Percentiles rank a stretch among this genome's conserved stretches.
These are phyloP conservation scores for Metridium senile DNA, from an alignment of 92 coral and sea anemone species.

Conservation along the genomic window DNA sequence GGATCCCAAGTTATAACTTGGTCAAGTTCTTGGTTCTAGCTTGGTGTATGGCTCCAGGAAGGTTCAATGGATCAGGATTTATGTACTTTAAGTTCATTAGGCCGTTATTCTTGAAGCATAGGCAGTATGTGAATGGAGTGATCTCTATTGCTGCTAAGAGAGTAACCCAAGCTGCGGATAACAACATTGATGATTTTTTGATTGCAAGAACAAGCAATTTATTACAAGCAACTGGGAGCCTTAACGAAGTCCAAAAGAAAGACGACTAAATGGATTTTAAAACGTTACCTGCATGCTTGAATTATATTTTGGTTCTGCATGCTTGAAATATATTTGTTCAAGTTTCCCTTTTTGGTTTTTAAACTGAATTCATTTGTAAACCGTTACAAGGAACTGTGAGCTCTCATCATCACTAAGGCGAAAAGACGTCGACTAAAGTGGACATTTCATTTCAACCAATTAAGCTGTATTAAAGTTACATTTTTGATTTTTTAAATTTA, in stretches of 20 bases:
- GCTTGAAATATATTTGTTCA: too few species aligned
- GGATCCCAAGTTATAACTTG: constrained; percentile 88
- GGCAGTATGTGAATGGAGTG: constrained; percentile 71
- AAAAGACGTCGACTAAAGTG: too few species aligned
- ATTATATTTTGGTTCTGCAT: too few species aligned
- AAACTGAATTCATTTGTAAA: too few species aligned
- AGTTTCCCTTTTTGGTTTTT: too few species aligned
- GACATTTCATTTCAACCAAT: too few species aligned
- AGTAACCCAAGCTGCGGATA: constrained; percentile 70
- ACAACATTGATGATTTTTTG: constrained; percentile 59
- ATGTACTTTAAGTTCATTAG: constrained; percentile 73
- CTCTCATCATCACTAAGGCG: too few species aligned
- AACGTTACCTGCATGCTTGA: too few species aligned
- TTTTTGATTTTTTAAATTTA: too few species aligned
- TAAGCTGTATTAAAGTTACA: too few species aligned
- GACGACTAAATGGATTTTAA: too few species aligned
- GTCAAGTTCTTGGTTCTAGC: constrained; percentile 79
- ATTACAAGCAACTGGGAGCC: constrained; percentile 6
- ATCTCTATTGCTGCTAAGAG: constrained; percentile 75
- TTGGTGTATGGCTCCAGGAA: constrained; percentile 97
- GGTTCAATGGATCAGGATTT: constrained; percentile 73
- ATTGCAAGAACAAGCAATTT: constrained; percentile 24
- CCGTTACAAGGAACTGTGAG: too few species aligned
- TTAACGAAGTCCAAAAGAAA: neutral
- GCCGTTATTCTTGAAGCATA: constrained; percentile 88